Percentiles rank a stretch among this genome's conserved stretches.
Conservation (phyloP, 2,888 invertebrate genomes). For the Polymixis flavicincta region DNA sequence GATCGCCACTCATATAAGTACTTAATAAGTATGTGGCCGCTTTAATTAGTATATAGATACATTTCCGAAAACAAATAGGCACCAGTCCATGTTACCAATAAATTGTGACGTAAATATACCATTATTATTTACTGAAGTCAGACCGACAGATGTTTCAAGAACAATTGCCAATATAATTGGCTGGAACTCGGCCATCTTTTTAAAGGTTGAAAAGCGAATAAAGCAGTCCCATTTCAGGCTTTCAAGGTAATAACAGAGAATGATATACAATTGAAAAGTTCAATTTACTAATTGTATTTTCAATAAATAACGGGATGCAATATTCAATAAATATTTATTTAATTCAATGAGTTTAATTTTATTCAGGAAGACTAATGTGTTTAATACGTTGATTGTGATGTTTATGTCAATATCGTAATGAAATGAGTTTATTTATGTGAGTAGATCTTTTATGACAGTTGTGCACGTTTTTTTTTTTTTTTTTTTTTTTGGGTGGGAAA, state of each 20-base stretch:
- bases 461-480: too few relatives aligned
- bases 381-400: neutral
- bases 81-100: neutral
- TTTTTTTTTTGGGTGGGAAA: too few relatives aligned
- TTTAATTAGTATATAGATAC: too few relatives aligned
- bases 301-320: slow-evolving; percentile 16
- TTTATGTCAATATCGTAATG: neutral
- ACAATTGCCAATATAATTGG: slow-evolving; percentile 1
- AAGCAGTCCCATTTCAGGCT: slow-evolving; percentile 4
- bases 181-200: neutral
- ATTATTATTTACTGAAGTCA: neutral
- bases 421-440: too few relatives aligned
- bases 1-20: too few relatives aligned
- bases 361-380: neutral
- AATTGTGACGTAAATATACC: too few relatives aligned
- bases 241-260: neutral
- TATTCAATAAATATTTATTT: slow-evolving; percentile 7
- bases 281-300: slow-evolving; percentile 22
- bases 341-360: slow-evolving; percentile 4
- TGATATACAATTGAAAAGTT: slow-evolving; percentile 23
- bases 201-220: slow-evolving; percentile 13
- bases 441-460: too few relatives aligned
- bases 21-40: too few relatives aligned
- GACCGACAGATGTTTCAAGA: neutral
- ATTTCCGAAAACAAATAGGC: neutral